Conservation (phyloP, 2,888 invertebrate genomes). For the Drosophila falleni region DNA sequence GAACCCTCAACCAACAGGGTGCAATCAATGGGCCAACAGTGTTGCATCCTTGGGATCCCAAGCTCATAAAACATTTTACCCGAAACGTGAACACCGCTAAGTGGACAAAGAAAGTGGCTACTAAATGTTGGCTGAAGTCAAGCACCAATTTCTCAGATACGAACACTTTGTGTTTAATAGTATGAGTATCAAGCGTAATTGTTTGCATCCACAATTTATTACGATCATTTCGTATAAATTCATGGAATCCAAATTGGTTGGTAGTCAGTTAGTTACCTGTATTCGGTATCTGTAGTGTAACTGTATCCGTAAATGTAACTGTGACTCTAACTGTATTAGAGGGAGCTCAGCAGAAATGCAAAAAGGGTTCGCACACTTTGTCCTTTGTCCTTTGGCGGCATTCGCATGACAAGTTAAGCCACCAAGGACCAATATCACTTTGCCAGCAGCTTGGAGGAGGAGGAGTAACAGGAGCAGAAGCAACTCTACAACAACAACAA, state of each 20-base stretch:
- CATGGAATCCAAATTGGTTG: slow-evolving; percentile 41
- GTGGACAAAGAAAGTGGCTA: slow-evolving; percentile 31
- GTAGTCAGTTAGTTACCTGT: slow-evolving; percentile 7
- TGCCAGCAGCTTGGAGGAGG: slow-evolving; percentile 38
- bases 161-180: no score
- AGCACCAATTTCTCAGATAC: not conserved
- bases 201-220: slow-evolving; percentile 65
- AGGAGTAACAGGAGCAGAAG: slow-evolving; percentile 19
- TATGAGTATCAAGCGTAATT: not conserved
- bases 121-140: slow-evolving; percentile 20
- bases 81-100: slow-evolving; percentile 47
- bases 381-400: slow-evolving; percentile 48
- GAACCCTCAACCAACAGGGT: slow-evolving; percentile 4
- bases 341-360: slow-evolving; percentile 36
- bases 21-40: slow-evolving; percentile 42
- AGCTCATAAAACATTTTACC: slow-evolving; percentile 56
- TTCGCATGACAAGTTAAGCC: slow-evolving; percentile 75
- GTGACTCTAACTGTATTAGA: slow-evolving; percentile 32
- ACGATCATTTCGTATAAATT: slow-evolving; percentile 61
- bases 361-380: slow-evolving; percentile 51
- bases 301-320: slow-evolving; percentile 15
- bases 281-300: not conserved
- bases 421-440: slow-evolving; percentile 76
- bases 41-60: slow-evolving; percentile 52
- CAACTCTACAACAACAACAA: not conserved